These are phyloP conservation scores for Poecilus cupreus DNA, from an alignment of 2,888 invertebrate species.

Conservation along the genomic window DNA sequence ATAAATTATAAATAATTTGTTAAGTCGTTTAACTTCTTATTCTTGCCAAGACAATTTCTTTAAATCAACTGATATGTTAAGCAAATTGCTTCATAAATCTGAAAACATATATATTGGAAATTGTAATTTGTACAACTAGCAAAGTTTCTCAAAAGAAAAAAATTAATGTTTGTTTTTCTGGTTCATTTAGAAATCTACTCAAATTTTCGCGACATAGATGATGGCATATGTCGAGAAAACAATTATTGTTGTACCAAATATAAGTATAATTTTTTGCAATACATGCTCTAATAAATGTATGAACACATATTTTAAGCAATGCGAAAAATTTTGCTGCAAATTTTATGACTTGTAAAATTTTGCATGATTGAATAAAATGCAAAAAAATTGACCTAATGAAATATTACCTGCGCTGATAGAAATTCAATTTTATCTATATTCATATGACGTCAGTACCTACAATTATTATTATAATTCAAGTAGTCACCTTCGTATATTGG, in stretches of 20 bases:
- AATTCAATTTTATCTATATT: neutral
- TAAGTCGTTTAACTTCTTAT: neutral
- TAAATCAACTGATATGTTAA: slow-evolving; percentile 26
- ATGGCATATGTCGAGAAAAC: neutral
- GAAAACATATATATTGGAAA: slow-evolving; percentile 26
- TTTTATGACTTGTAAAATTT: neutral
- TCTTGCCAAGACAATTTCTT: slow-evolving; percentile 38
- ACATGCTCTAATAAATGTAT: slow-evolving; percentile 13
- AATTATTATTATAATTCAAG: neutral
- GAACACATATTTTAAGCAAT: neutral
- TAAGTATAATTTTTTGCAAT: neutral
- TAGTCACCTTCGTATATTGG: neutral
- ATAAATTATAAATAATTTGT: neutral
- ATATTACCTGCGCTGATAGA: neutral
- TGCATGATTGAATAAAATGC: neutral
- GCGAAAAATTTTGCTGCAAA: neutral
- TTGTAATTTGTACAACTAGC: neutral
- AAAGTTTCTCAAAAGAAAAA: neutral
- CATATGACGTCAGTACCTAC: neutral
- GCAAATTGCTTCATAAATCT: slow-evolving; percentile 19
- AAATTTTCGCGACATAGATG: neutral
- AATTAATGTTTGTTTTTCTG: neutral
- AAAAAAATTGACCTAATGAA: neutral
- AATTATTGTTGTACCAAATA: neutral
- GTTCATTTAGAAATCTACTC: neutral